Evolutionary conservation across 2,113 vertebrate genomes (phyloP), one percentile per base, ranked within the genome.

Genomic region (Mormyrus lacerda): DNA sequence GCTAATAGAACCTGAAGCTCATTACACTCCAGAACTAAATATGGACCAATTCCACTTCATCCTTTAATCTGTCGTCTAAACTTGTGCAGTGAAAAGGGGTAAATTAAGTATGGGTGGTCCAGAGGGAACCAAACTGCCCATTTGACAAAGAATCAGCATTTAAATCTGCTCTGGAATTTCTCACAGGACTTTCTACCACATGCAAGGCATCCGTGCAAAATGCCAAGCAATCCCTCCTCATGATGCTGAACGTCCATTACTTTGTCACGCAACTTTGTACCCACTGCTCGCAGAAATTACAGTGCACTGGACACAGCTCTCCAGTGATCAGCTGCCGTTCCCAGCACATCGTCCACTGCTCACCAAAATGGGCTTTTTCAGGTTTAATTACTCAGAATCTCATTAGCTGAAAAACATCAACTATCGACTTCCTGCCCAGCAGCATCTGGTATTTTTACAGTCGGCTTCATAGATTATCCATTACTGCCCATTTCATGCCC

Each of bases 401-500:
- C 94, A 94, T 95, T 94, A 95, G 93, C 55, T 87, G 88, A 88
- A 89, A 92, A 93, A 92, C 91, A 92, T 91, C 92, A 91, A 89
- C 90, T 92, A 93, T 91, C 90, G 92, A 92, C 90, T 73, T 90
- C 87, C 91, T 93, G 94, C 91, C 92, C 91, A 90, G 89, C 91
- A 93, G 91, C 92, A 94, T 93, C 93, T 92, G 94, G 91, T 89
- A 90, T 90, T 91, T 92, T 94, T 92, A 94, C 92, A 90, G 92
- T 90, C 27, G 47, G 91, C 90, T 92, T 93, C 91, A 92, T 90
- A 93, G 94, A 94, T 95, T 93, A 95, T 91, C 89, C 91, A 92
- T 93, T 90, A 90, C 91, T 50, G 76, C 85, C 86, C 76, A 87
- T 92, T 94, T 92, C 91, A 91, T 87, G 89, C 91, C 58, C 69